Evolutionary conservation across 2,113 vertebrate species (phyloP).

Genomic region (Clarias gariepinus): DNA sequence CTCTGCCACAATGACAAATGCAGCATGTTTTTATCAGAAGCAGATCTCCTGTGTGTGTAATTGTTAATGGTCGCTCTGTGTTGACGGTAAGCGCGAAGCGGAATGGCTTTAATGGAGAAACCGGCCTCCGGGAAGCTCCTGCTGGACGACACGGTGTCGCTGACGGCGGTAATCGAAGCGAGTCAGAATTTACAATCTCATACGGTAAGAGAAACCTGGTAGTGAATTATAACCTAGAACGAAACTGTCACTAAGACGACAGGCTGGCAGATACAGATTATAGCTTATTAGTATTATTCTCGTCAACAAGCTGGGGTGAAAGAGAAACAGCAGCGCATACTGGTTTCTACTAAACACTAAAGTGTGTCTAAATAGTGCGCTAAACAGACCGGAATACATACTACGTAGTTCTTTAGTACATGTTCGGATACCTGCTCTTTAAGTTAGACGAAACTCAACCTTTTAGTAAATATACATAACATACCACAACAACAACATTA

Average conservation of each 20-base stretch:
- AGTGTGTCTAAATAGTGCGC: neutral
- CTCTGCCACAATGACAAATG: slow-evolving; percentile 19
- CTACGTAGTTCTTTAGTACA: neutral
- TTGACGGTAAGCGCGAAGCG: slow-evolving; percentile 58
- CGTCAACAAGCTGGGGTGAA: neutral
- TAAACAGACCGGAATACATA: neutral
- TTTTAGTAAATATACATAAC: neutral
- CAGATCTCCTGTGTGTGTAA: neutral
- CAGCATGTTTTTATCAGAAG: neutral
- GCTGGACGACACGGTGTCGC: slow-evolving; percentile 87
- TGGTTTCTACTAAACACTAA: neutral
- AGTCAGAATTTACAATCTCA: slow-evolving; percentile 92
- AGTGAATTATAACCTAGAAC: neutral
- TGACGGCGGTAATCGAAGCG: slow-evolving; percentile 87
- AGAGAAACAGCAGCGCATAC: neutral
- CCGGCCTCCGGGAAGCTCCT: slow-evolving; percentile 77
- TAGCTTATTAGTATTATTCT: neutral
- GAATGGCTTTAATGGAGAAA: slow-evolving; percentile 90
- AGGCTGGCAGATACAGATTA: neutral
- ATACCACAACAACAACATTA: too few species aligned
- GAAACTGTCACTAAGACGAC: neutral
- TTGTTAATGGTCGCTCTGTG: neutral
- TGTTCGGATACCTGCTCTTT: too few species aligned
- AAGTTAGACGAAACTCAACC: neutral
- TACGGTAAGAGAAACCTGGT: slow-evolving; percentile 76